Evolutionary conservation across 1,140 invertebrate species (phyloP).

Genomic region (Drosophila teissieri): DNA sequence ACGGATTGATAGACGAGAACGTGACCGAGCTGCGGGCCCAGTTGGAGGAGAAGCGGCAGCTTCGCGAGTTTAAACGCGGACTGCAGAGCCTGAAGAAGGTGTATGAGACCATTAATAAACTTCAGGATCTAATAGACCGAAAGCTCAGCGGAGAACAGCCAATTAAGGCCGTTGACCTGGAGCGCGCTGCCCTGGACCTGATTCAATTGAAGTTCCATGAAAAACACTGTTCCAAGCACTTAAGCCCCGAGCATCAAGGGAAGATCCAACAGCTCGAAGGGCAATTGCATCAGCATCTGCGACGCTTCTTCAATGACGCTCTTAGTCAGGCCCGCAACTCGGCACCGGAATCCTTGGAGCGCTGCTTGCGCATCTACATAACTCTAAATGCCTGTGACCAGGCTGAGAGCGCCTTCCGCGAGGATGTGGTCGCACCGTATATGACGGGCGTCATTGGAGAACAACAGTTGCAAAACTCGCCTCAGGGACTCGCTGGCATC

Average conservation of each 20-base stretch:
- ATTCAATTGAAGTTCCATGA: conserved; percentile 76
- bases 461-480: conserved; percentile 88
- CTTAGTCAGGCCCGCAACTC: conserved; percentile 85
- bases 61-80: conserved; percentile 65
- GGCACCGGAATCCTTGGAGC: conserved; percentile 85
- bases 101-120: conserved; percentile 63
- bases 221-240: conserved; percentile 68
- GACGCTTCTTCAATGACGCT: conserved; percentile 87
- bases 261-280: conserved; percentile 86
- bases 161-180: conserved; percentile 75
- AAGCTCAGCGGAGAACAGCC: conserved; percentile 74
- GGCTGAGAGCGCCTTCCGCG: conserved; percentile 90
- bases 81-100: conserved; percentile 74
- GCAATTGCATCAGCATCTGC: conserved; percentile 86
- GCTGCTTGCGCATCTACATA: conserved; percentile 88
- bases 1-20: conserved; percentile 65
- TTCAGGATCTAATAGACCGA: conserved; percentile 59
- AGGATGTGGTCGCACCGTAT: conserved; percentile 89
- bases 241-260: conserved; percentile 85
- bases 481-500: conserved; percentile 90
- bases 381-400: conserved; percentile 88
- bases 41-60: conserved; percentile 65
- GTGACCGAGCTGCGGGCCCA: conserved; percentile 59
- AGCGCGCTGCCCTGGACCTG: conserved; percentile 66
- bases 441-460: conserved; percentile 91